These are phyloP conservation scores for Deilephila elpenor DNA, from an alignment of 2,888 invertebrate genomes.

Conservation along the genomic window DNA sequence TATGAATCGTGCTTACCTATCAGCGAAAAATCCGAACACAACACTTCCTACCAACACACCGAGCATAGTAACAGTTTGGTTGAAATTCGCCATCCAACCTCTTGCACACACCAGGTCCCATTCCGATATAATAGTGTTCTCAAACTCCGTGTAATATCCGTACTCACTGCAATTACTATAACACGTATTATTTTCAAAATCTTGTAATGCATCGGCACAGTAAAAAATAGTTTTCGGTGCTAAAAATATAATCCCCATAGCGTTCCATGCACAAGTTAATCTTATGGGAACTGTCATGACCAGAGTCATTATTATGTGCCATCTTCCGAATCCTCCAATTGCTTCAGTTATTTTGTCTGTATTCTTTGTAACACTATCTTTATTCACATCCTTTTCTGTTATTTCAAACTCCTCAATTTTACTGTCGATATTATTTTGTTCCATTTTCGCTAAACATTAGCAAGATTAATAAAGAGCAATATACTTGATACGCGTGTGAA, in stretches of 20 bases:
- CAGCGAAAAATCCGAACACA: constrained; percentile 87
- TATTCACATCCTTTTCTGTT: constrained; percentile 1
- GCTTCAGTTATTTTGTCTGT: constrained; percentile 15
- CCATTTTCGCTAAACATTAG: background rate
- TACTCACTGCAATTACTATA: constrained; percentile 79
- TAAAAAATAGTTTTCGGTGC: constrained; percentile 84
- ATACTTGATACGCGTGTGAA: background rate
- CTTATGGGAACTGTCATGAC: constrained; percentile 85
- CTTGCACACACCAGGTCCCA: constrained; percentile 88
- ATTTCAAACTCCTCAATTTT: background rate
- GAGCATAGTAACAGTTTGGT: constrained; percentile 88
- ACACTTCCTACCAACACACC: constrained; percentile 89
- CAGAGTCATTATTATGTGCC: constrained; percentile 86
- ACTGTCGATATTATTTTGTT: background rate
- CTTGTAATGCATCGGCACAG: constrained; percentile 64
- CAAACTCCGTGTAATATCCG: constrained; percentile 85
- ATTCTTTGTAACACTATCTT: constrained; percentile 28
- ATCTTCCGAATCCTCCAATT: constrained; percentile 79
- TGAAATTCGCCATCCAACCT: constrained; percentile 85
- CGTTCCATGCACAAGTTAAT: constrained; percentile 89
- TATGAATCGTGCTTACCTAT: constrained; percentile 83
- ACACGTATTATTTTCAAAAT: constrained; percentile 70
- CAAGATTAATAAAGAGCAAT: too few species aligned
- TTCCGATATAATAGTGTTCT: constrained; percentile 88
- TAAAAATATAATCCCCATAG: constrained; percentile 88